Base-by-base conservation (phyloP, 1,140 invertebrate genomes). In the Chironomus tepperi region DNA sequence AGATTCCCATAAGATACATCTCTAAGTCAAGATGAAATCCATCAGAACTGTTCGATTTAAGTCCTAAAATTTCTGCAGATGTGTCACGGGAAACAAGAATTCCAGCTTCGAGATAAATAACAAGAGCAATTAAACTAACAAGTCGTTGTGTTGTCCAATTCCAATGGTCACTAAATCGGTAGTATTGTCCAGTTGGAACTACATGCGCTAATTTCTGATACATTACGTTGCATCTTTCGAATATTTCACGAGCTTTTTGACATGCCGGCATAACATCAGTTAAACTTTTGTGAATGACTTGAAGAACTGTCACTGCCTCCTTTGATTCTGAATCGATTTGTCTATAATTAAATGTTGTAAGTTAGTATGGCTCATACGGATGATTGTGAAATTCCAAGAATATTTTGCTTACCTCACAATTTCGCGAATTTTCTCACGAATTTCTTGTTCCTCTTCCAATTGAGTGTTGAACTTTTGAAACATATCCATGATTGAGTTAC, bases 11-110 rank as follows among this genome's bases (percentile, higher is more conserved):
- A 12, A 98, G 83, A 79, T 93, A 97, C 78, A 97, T 95, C 82
- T 98, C 95, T 19, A 97, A 84, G 77, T 97, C 94, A 75, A 97
- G 83, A 80, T 96, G 93, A 79, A 97, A 95, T 1, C 91, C 92
- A 21, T 91, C 85, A 75, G 88, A 81, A 64, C 80, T 84, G 76
- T 73, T 85, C 79, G 64, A 83, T 82, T 83, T 85, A 2, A 91
- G 85, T 83, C 91, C 93, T 76, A 97, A 82, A 75, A 92, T 87
- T 70, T 89, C 85, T n/a, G 93, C 92, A 7, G 90, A 87, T n/a
- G 89, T 89, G 75, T 92, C 88, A 78, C 89, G 88, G 12, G 86
- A 84, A 0, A 92, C 88, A 65, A 96, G 83, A 75, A 89, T 84
- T 10, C 92, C 92, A 72, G 87, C 85, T 83, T 94, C 91, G 21